Conservation (phyloP, 1,140 invertebrate genomes). For the Diuraphis noxia region DNA sequence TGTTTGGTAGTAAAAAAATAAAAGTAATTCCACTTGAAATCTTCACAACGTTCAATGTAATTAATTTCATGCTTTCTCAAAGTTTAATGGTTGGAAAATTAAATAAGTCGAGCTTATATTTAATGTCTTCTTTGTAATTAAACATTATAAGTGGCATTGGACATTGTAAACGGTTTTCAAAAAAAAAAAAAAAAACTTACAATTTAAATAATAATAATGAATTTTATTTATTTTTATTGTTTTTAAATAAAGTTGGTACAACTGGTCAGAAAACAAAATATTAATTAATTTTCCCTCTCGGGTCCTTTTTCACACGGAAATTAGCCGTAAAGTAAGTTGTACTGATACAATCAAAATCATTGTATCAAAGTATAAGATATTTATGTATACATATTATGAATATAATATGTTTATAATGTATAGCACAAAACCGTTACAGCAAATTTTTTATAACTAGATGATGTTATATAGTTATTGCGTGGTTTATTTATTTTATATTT, state of each 20-base stretch:
- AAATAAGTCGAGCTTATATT: constrained; percentile 30
- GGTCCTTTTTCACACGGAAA: constrained; percentile 1
- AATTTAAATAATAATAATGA: not conserved
- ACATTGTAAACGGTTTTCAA: not conserved
- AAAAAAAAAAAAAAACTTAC: constrained; percentile 8
- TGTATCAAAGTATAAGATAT: not conserved
- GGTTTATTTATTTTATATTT: constrained; percentile 11
- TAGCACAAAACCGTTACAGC: not conserved
- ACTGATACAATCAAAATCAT: constrained; percentile 5
- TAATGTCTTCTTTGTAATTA: constrained; percentile 29
- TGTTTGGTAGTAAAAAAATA: not conserved
- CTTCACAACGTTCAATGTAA: constrained; percentile 4
- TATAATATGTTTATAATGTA: not conserved
- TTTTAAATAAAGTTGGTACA: not conserved
- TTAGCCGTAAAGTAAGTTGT: not conserved
- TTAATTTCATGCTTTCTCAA: constrained; percentile 24
- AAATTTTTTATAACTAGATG: not conserved
- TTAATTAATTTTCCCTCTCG: not conserved
- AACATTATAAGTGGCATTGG: not conserved
- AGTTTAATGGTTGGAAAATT: constrained; percentile 31
- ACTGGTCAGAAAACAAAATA: not conserved
- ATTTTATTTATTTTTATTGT: not conserved
- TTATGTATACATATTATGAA: not conserved
- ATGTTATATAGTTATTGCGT: not conserved
- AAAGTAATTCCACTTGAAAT: not conserved